Base-by-base conservation (phyloP, 2,113 vertebrate species). In the Prochilodus magdalenae region DNA sequence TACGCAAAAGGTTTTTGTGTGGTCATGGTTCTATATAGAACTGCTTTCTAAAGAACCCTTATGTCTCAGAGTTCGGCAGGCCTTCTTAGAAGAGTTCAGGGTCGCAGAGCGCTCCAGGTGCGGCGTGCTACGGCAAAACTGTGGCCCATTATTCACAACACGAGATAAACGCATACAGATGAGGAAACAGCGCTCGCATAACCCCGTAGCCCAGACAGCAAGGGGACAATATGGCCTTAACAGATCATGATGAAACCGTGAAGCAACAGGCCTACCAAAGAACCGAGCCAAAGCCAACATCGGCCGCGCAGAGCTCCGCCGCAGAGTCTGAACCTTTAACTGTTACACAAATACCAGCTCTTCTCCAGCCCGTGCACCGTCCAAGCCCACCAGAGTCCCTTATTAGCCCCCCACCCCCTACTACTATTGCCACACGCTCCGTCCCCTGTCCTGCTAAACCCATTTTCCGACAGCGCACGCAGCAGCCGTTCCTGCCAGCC, bases 401-500 rank as follows among this genome's bases (percentile, higher is more conserved):
- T 27, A 40, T n/a, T 24, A 75, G 30, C 26, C 44, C 40, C 33
- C 40, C 59, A 22, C 26, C 47, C 60, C 62, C 71, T 33, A 63
- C 12, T 51, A 30, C 51, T 30, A 47, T 15, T 51, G 77, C 22
- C 29, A 66, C 59, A 15, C 47, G 15, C 65, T 63, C 22, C 29
- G 59, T 40, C 18, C 44, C 18, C 16, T 29, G 57, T 55, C 47
- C 71, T 72, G 70, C 67, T 63, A 18, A 78, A 84, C 82, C 57
- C 62, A 75, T 78, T 74, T 83, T 77, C 67, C 33, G 30, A 78
- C 72, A 65, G 80, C 47, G n/a, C 65, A 74, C 49, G 57, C 59
- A 77, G 73, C 77, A 77, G 67, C 83, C 15, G 22, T 83, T 81
- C 83, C 75, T 79, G 75, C 75, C 81, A 85, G 84, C 59, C 3